Percentiles rank a stretch among this genome's conserved stretches.
Evolutionary conservation across 2,113 vertebrate species (phyloP).

Genomic region (Gymnarchus niloticus): DNA sequence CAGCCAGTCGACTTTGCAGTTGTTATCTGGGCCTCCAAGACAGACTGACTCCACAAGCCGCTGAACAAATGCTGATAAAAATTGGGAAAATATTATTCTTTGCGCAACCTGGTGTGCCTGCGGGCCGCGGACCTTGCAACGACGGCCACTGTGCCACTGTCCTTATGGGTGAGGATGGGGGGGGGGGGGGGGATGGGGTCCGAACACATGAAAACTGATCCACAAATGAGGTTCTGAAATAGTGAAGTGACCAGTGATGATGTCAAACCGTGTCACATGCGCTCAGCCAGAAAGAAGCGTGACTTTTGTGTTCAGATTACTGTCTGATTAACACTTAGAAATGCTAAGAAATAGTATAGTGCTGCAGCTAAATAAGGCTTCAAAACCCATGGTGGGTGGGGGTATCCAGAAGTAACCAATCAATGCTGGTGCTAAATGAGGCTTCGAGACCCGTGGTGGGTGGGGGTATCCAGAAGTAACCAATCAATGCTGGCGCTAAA

Average conservation of each 20-base stretch:
- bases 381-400: too few relatives aligned
- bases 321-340: neutral
- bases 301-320: neutral
- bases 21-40: conserved; percentile 43
- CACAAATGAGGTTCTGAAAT: conserved; percentile 10
- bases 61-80: conserved; percentile 60
- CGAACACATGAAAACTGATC: conserved; percentile 31
- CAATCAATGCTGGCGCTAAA: too few relatives aligned
- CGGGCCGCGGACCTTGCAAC: conserved; percentile 26
- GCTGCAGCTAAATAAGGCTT: too few relatives aligned
- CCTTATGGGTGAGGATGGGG: conserved; percentile 34
- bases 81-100: conserved; percentile 47
- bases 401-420: too few relatives aligned
- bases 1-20: conserved; percentile 36
- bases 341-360: too few relatives aligned
- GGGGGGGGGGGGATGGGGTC: conserved; percentile 20
- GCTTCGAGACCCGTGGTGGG: too few relatives aligned
- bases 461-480: too few relatives aligned
- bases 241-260: neutral
- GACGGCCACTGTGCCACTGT: conserved; percentile 28
- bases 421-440: too few relatives aligned
- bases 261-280: neutral
- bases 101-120: conserved; percentile 32
- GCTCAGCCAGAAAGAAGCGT: neutral
- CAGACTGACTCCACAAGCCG: conserved; percentile 51